These are phyloP conservation scores for Lynx canadensis DNA, from an alignment of 2,113 vertebrate genomes.

Conservation along the genomic window DNA sequence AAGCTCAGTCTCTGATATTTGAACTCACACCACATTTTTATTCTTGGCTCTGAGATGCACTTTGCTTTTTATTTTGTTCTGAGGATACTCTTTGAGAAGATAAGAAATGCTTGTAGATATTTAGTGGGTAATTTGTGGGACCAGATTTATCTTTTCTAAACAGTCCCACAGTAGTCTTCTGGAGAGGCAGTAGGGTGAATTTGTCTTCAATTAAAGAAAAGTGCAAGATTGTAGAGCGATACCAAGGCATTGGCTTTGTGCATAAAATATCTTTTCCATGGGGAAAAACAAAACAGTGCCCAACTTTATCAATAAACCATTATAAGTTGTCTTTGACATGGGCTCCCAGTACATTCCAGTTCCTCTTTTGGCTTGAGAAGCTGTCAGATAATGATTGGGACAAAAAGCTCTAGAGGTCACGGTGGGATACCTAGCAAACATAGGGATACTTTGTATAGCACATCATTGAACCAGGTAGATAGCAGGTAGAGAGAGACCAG, in stretches of 20 bases:
- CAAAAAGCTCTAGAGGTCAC: not conserved
- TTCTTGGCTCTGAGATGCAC: not conserved
- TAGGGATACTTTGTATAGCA: not conserved
- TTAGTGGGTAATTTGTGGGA: constrained; percentile 1
- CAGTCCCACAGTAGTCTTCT: not conserved
- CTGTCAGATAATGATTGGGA: not conserved
- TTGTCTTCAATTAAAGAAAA: constrained; percentile 25
- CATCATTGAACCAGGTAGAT: not conserved
- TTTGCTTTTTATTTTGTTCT: constrained; percentile 25
- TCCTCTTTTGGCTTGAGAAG: not conserved
- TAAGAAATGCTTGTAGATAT: not conserved
- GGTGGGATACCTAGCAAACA: not conserved
- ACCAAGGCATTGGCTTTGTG: not conserved
- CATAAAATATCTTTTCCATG: not conserved
- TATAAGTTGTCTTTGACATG: not conserved
- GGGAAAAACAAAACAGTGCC: not conserved
- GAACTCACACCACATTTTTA: constrained; percentile 5
- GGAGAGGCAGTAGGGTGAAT: not conserved
- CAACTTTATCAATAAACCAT: not conserved
- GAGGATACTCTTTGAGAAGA: not conserved
- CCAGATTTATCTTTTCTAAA: constrained; percentile 38
- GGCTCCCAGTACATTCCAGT: not conserved
- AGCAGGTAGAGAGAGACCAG: not conserved
- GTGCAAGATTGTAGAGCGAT: not conserved
- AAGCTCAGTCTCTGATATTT: not conserved